phyloP scores from a whole-genome alignment of 2,113 vertebrate genomes.

The Electrona antarctica region DNA sequence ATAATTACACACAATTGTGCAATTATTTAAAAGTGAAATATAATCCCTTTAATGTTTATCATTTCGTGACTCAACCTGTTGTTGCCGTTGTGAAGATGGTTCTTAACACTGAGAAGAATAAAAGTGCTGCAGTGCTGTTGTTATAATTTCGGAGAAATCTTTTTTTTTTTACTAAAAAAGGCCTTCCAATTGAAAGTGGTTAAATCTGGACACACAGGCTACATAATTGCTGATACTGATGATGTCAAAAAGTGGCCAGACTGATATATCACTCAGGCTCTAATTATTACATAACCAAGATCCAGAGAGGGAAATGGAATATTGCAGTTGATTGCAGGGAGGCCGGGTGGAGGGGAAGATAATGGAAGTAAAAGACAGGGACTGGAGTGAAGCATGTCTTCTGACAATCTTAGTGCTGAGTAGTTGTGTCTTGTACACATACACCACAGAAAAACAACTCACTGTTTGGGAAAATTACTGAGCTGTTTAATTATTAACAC shows the following conservation, averaged over 20 bases:
- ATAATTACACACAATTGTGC: too few relatives aligned
- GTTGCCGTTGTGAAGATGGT: background rate
- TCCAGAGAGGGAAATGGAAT: constrained; percentile 35
- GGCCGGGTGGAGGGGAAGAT: background rate
- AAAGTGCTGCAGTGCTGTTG: too few relatives aligned
- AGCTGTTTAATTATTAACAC: constrained; percentile 33
- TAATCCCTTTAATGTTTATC: too few relatives aligned
- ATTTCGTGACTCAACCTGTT: background rate
- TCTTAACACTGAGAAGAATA: too few relatives aligned
- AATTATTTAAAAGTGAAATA: too few relatives aligned
- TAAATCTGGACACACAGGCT: too few relatives aligned
- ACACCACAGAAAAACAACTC: constrained; percentile 20
- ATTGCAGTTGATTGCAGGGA: constrained; percentile 17
- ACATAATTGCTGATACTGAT: too few relatives aligned
- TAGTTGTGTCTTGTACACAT: constrained; percentile 28
- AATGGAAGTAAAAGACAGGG: background rate
- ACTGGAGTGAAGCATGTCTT: background rate
- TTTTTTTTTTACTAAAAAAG: background rate
- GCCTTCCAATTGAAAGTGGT: too few relatives aligned
- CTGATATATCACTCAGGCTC: background rate
- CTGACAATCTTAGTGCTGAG: constrained; percentile 15
- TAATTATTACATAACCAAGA: constrained; percentile 45
- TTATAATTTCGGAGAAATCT: too few relatives aligned
- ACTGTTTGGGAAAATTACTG: constrained; percentile 20
- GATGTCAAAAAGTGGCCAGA: too few relatives aligned